Conservation (phyloP, 2,113 vertebrate genomes). For the Bufo gargarizans region DNA sequence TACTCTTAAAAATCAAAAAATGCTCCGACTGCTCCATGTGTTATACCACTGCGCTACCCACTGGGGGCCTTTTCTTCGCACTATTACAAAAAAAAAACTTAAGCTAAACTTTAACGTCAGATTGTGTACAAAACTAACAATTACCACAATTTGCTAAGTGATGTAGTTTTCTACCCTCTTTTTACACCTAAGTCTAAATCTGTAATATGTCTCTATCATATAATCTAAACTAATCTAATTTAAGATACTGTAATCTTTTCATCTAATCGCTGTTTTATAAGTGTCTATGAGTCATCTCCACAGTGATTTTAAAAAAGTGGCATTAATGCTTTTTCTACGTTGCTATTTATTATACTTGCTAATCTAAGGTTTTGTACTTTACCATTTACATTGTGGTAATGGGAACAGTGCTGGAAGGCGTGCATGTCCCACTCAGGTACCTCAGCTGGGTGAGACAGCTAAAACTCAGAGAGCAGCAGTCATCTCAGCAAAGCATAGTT, state of each 20-base stretch:
- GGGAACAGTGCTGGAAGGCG: too few relatives aligned
- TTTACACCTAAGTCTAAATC: conserved; percentile 19
- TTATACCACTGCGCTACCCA: background rate
- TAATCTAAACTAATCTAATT: conserved; percentile 46
- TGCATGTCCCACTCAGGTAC: too few relatives aligned
- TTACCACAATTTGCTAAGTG: conserved; percentile 5
- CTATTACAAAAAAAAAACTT: background rate
- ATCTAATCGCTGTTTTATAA: background rate
- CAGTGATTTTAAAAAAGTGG: conserved; percentile 3
- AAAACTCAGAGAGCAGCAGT: too few relatives aligned
- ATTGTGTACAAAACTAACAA: conserved; percentile 20
- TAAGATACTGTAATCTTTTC: conserved; percentile 38
- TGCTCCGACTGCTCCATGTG: background rate
- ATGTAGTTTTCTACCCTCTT: background rate
- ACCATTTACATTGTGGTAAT: background rate
- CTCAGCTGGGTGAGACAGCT: too few relatives aligned
- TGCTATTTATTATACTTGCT: conserved; percentile 39
- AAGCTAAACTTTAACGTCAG: background rate
- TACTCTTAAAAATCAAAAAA: background rate
- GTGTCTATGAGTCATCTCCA: conserved; percentile 7
- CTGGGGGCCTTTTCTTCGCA: background rate
- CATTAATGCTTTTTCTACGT: background rate
- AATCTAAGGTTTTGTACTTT: conserved; percentile 17
- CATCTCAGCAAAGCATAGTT: too few relatives aligned
- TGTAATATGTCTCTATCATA: conserved; percentile 8